Percentiles rank a stretch among this genome's conserved stretches.
Evolutionary conservation across 2,888 invertebrate genomes (phyloP).

Genomic region (Orthosia gracilis): DNA sequence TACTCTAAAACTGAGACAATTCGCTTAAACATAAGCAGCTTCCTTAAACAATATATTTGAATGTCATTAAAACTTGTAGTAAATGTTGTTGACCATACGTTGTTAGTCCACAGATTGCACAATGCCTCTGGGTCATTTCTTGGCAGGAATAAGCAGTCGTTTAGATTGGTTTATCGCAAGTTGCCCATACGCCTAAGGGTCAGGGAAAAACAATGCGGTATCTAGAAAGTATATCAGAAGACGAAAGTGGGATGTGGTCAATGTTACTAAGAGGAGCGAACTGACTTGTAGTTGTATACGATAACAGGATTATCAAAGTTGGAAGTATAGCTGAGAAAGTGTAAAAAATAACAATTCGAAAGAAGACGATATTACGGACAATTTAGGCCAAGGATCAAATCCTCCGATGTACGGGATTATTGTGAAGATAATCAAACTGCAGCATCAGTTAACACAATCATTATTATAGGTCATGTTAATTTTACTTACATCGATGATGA

Average conservation of each 20-base stretch:
- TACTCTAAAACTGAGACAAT: conserved; percentile 16
- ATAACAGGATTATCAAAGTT: conserved; percentile 21
- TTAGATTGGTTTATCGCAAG: conserved; percentile 44
- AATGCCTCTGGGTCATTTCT: conserved; percentile 1
- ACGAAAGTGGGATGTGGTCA: conserved; percentile 38
- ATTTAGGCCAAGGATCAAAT: conserved; percentile 42
- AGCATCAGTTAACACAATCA: conserved; percentile 30
- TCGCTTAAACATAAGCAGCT: neutral
- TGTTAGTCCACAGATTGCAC: conserved; percentile 15
- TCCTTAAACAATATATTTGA: conserved; percentile 11
- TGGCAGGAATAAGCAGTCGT: conserved; percentile 25
- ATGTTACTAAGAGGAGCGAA: conserved; percentile 17
- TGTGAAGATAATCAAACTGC: conserved; percentile 18
- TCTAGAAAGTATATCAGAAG: conserved; percentile 30
- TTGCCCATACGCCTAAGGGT: conserved; percentile 33
- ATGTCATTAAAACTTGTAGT: neutral
- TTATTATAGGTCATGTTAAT: conserved; percentile 45
- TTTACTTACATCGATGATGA: conserved; percentile 34
- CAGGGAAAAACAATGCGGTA: conserved; percentile 41
- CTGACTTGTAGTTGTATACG: conserved; percentile 19
- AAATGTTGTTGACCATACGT: neutral
- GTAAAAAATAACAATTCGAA: conserved; percentile 20
- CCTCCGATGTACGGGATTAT: conserved; percentile 14
- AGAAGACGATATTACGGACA: conserved; percentile 11
- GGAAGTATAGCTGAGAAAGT: conserved; percentile 34